Base-by-base conservation (phyloP, 2,888 invertebrate species). In the Spilarctia lutea region DNA sequence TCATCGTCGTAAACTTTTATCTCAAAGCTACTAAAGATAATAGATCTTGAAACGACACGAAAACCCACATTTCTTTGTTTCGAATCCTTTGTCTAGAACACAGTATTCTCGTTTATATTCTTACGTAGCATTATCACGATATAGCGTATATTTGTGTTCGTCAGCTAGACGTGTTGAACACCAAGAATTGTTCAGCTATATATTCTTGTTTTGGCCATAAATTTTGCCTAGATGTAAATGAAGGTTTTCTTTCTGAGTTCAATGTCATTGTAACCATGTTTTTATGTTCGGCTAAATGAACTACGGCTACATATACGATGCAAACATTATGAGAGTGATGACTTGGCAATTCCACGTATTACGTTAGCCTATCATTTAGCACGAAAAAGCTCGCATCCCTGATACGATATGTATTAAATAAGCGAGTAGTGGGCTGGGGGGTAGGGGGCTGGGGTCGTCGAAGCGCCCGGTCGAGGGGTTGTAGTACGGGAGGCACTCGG, bases 401-500 rank as follows among this genome's bases (percentile, higher is more conserved):
- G 93, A 94, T 93, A 93, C 91, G 90, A 90, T 89, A 93, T 91
- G 92, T 94, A 94, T 95, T 94, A 95, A 95, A 95, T 95, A 95
- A 95, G 94, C 93, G 94, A 93, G 91, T 92, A 93, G 94, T 92
- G 93, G 92, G 93, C 86, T 88, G 79, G 75, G 88, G 89, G 35
- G 3, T n/a, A 7, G 35, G 35, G 85, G 85, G 87, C 82, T 79
- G 81, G 81, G 85, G 84, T 83, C 82, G 86, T 84, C 82, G 86
- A 71, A 84, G 85, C 84, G 79, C 86, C 86, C 63, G 65, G 60
- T 71, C 45, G 76, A 76, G 88, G 88, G 90, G 91, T 91, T 93
- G 94, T 94, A 95, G 96, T 94, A 96, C 96, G 93, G 94, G 96
- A 96, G 96, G 96, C 96, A 96, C 96, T 96, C 96, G 95, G 96